A percentile compares a stretch with the other conserved stretches of the same genome.
phyloP scores from a whole-genome alignment of 2,113 vertebrate genomes.

The Petaurus breviceps region DNA sequence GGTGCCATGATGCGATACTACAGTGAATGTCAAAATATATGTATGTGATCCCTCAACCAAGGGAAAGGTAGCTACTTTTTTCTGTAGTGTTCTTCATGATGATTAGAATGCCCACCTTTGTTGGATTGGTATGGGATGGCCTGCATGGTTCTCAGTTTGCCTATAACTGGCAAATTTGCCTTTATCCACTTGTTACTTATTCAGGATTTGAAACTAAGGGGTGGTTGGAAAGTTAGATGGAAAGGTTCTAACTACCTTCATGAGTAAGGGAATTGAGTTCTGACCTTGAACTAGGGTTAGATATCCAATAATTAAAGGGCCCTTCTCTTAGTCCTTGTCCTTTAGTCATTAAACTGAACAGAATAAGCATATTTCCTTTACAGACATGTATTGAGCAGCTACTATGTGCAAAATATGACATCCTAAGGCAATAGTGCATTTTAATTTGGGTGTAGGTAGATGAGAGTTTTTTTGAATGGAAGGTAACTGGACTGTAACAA shows the following conservation, averaged over 20 bases:
- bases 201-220: background rate
- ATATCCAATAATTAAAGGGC: background rate
- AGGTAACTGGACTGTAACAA: background rate
- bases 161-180: background rate
- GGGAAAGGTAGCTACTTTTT: background rate
- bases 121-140: background rate
- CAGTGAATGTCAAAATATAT: background rate
- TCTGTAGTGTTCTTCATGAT: background rate
- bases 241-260: background rate
- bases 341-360: background rate
- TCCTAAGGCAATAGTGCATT: background rate
- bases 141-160: background rate
- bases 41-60: background rate
- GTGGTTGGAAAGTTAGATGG: background rate
- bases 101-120: background rate
- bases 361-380: background rate
- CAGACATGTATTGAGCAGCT: background rate
- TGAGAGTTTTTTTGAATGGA: background rate
- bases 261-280: background rate
- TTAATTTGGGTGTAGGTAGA: background rate
- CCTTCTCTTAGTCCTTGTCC: background rate
- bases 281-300: background rate
- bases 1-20: background rate
- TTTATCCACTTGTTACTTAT: background rate
- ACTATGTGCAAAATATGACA: background rate